Conservation (phyloP, 1,140 invertebrate species). For the Drosophila subobscura region DNA sequence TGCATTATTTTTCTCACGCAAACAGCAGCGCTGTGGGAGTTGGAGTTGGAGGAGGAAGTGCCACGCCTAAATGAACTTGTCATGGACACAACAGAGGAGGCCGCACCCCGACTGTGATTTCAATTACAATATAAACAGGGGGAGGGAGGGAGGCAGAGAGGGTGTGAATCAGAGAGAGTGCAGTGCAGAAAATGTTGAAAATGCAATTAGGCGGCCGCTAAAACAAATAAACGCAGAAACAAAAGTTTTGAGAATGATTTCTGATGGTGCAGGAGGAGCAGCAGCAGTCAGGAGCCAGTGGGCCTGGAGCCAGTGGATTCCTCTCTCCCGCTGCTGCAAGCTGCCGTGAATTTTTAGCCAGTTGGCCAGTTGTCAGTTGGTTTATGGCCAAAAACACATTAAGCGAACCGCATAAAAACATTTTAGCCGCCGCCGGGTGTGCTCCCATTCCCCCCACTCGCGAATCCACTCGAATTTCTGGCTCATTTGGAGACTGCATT, state of each 20-base stretch:
- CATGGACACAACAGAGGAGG: conserved; percentile 10
- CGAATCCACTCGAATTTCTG: conserved; percentile 30
- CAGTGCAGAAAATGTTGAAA: conserved; percentile 47
- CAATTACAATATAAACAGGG: conserved; percentile 47
- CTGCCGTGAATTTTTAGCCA: conserved; percentile 36
- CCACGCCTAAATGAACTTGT: conserved; percentile 43
- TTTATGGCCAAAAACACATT: conserved; percentile 81
- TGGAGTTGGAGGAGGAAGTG: conserved; percentile 18
- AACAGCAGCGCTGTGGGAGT: conserved; percentile 11
- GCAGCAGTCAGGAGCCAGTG: conserved; percentile 4
- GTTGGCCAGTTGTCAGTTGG: conserved; percentile 63
- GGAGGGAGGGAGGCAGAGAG: too few relatives aligned
- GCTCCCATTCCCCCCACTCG: not conserved
- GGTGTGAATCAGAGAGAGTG: conserved; percentile 1
- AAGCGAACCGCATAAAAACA: conserved; percentile 82
- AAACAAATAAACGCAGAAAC: conserved; percentile 58
- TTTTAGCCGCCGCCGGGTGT: conserved; percentile 52
- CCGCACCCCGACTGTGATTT: conserved; percentile 25
- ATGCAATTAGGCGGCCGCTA: conserved; percentile 70
- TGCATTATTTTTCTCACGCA: conserved; percentile 38
- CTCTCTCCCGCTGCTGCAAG: conserved; percentile 31
- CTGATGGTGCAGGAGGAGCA: conserved; percentile 7
- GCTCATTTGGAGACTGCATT: conserved; percentile 25
- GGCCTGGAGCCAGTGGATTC: too few relatives aligned
- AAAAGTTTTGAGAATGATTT: conserved; percentile 43